Percentiles rank a stretch among this genome's conserved stretches.
phyloP scores from a whole-genome alignment of 2,113 vertebrate species.

The Lophius piscatorius region DNA sequence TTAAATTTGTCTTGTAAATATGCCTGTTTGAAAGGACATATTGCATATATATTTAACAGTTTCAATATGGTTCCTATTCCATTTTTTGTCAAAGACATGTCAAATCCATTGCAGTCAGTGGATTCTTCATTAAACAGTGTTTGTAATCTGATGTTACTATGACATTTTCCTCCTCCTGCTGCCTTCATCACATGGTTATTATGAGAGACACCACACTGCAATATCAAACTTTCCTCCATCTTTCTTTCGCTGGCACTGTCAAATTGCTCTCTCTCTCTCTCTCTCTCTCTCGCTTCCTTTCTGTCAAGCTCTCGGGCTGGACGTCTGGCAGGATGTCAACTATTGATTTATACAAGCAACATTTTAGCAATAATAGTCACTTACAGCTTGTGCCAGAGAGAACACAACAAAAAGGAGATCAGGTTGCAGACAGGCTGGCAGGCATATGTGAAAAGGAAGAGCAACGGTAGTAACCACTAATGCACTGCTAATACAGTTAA shows the following conservation, averaged over 20 bases:
- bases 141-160: background rate
- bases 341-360: constrained; percentile 77
- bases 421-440: constrained; percentile 60
- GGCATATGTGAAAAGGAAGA: constrained; percentile 45
- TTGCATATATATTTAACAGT: too few relatives aligned
- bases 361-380: constrained; percentile 73
- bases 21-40: too few relatives aligned
- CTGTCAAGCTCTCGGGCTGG: constrained; percentile 46
- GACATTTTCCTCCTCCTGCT: constrained; percentile 13
- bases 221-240: constrained; percentile 19
- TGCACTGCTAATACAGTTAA: constrained; percentile 11
- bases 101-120: background rate
- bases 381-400: constrained; percentile 68
- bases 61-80: too few relatives aligned
- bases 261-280: background rate
- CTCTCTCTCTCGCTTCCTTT: constrained; percentile 17
- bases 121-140: constrained; percentile 3
- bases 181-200: constrained; percentile 30
- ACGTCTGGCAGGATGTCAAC: constrained; percentile 77
- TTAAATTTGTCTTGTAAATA: too few relatives aligned
- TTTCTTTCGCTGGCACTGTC: constrained; percentile 11
- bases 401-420: constrained; percentile 78
- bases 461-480: constrained; percentile 38
- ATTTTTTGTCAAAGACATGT: too few relatives aligned
- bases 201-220: constrained; percentile 12